These are phyloP conservation scores for Mamestra configurata DNA, from an alignment of 1,140 invertebrate species.

Conservation along the genomic window DNA sequence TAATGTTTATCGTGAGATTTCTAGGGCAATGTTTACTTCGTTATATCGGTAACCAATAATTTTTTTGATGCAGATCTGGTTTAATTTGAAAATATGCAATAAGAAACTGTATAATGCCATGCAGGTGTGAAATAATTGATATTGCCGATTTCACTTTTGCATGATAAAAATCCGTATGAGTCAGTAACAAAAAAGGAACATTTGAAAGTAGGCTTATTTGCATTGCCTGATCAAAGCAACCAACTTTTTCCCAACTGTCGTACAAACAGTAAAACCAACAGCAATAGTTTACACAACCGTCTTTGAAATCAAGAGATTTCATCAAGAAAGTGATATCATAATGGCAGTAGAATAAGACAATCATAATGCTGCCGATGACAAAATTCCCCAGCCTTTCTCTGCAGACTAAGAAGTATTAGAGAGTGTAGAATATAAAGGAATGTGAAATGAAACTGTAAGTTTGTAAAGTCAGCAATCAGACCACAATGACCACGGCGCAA, in stretches of 20 bases:
- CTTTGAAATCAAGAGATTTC: conserved; percentile 25
- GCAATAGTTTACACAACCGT: conserved; percentile 30
- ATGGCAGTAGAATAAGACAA: conserved; percentile 20
- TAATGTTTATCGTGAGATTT: not conserved
- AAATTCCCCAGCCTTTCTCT: conserved; percentile 43
- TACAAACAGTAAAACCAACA: conserved; percentile 29
- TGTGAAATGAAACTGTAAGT: conserved; percentile 43
- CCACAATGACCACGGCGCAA: conserved; percentile 34
- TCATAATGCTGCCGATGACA: conserved; percentile 34
- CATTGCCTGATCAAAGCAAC: not conserved
- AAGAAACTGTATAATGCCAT: not conserved
- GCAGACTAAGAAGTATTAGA: conserved; percentile 27
- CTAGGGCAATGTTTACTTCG: not conserved
- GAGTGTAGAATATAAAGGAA: conserved; percentile 13
- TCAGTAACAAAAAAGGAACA: not conserved
- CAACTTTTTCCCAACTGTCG: not conserved
- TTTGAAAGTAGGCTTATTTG: conserved; percentile 30
- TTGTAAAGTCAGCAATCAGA: conserved; percentile 43
- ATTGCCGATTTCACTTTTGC: conserved; percentile 34
- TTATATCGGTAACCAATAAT: not conserved
- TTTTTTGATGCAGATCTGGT: not conserved
- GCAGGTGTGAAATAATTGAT: conserved; percentile 1
- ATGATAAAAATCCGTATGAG: not conserved
- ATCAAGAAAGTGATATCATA: conserved; percentile 40
- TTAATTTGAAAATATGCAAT: not conserved